Base-by-base conservation (phyloP, 2,797 vertebrate genomes). In the Myotis myotis region DNA sequence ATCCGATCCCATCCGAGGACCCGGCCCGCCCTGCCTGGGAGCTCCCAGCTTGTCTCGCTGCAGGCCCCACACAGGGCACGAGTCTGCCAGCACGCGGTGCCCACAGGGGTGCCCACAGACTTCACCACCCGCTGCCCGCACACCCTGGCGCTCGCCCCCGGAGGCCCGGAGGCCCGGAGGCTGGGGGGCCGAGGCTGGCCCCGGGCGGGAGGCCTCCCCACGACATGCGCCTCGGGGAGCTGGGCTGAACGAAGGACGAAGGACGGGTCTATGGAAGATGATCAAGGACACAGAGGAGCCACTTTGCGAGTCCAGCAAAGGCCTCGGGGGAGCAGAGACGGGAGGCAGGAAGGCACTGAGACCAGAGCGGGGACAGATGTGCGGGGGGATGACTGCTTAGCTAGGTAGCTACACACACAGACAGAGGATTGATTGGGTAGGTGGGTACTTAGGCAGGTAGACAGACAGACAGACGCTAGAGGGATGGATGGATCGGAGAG, bases 1-100 rank as follows among this genome's bases (percentile, higher is more conserved):
- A 2, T 28, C 41, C 4, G 15, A 49, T 5, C 30, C 75, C 33
- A 33, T 47, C 17, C 6, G 11, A 17, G 70, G 68, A 36, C 6
- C 60, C 38, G 1, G 20, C 33, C 15, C 13, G 55, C 15, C 28
- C 23, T 33, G 33, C 2, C 0, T 0, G 1, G 0, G 38, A 17
- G 25, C 53, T 15, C 11, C 1, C 17, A 5, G 22, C 44, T 8
- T 38, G 57, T 71, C 36, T 53, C 44, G 2, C 5, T 2, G 15
- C 78, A 3, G 28, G 15, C 9, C 19, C 4, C 8, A 19, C 16
- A 0, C 3, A 2, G 20, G 51, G 23, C 33, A 17, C 2, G 0
- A 1, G 2, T 16, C 36, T 88, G 66, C 20, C 68, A 8, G 60
- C 44, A 44, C 1, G 0, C 1, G 25, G 15, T 47, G 28, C 20